Conservation (phyloP, 1,140 invertebrate species). For the Drosophila equinoxialis region DNA sequence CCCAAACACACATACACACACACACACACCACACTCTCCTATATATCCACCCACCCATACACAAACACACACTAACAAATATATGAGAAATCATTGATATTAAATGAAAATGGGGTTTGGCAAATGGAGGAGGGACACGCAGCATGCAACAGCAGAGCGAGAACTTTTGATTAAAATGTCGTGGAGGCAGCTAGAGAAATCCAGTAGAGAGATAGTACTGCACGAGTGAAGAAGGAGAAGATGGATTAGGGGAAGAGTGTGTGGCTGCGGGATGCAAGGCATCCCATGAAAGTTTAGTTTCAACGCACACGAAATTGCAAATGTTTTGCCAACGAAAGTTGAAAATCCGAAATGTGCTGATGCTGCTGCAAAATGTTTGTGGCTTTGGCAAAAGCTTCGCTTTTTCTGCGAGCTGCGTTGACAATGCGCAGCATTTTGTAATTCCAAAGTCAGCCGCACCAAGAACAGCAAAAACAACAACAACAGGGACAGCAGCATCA, state of each 20-base stretch:
- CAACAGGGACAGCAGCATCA: constrained; percentile 14
- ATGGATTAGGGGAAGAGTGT: not conserved
- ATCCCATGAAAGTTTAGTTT: constrained; percentile 39
- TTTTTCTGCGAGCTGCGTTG: constrained; percentile 32
- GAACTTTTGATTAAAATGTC: constrained; percentile 79
- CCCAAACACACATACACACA: not conserved
- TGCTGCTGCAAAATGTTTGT: constrained; percentile 69
- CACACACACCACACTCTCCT: not conserved
- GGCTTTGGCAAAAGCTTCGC: constrained; percentile 37
- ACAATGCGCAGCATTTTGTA: constrained; percentile 58
- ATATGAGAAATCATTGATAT: constrained; percentile 60
- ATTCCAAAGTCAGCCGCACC: constrained; percentile 38
- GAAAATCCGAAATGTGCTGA: constrained; percentile 55
- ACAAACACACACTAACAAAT: constrained; percentile 8
- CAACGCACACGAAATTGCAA: constrained; percentile 50
- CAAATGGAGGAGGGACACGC: not conserved
- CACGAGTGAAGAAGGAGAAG: not conserved
- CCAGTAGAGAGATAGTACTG: not conserved
- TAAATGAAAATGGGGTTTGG: constrained; percentile 22
- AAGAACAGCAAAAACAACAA: constrained; percentile 8
- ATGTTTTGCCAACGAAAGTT: constrained; percentile 57
- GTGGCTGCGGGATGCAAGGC: not conserved
- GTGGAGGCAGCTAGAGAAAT: constrained; percentile 5
- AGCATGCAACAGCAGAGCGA: constrained; percentile 48
- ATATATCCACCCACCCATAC: not conserved